Evolutionary conservation across 2,113 vertebrate genomes (phyloP), one percentile per base, ranked within the genome.

Genomic region (Paradoxurus hermaphroditus): DNA sequence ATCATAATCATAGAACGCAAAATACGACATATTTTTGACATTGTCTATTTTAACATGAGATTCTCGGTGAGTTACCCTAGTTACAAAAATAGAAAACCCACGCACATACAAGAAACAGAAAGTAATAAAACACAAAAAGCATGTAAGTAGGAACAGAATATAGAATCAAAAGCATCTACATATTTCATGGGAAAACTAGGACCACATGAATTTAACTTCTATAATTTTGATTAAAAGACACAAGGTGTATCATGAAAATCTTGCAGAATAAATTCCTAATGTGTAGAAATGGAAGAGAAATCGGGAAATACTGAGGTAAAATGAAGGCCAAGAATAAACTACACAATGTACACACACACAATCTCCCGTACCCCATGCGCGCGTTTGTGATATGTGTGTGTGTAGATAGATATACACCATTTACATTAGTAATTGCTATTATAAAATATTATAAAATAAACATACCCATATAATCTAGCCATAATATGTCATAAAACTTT

Each of bases 241-340:
- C 77, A 31, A 77, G 73, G 5, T 95, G 29, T 68, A 92, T 7
- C 67, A 72, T 56, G 18, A 36, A 10, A 53, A 51, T 86, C 93
- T 49, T 95, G 18, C 83, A 84, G 23, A 92, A 92, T 86, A 92
- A 84, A 94, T 83, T 95, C 16, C 41, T 72, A 94, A 91, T 41
- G 51, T 78, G 34, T 62, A 77, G 49, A 56, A 93, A 90, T 11
- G 46, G 0, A 96, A 95, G 59, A 95, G 44, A 85, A 94, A 96
- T 4, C 63, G 41, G 83, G 21, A 95, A 86, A 90, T 4, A 81
- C 12, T 19, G 49, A 84, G 27, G 53, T 39, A 78, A 96, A 86
- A 90, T 51, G 27, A 89, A 21, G 75, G 56, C 31, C 14, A 39
- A 92, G 90, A 77, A 78, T 56, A 86, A 86, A 93, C 23, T 63